Evolutionary conservation across 2,888 invertebrate species (phyloP).

Genomic region (Lamellibrachia columna): DNA sequence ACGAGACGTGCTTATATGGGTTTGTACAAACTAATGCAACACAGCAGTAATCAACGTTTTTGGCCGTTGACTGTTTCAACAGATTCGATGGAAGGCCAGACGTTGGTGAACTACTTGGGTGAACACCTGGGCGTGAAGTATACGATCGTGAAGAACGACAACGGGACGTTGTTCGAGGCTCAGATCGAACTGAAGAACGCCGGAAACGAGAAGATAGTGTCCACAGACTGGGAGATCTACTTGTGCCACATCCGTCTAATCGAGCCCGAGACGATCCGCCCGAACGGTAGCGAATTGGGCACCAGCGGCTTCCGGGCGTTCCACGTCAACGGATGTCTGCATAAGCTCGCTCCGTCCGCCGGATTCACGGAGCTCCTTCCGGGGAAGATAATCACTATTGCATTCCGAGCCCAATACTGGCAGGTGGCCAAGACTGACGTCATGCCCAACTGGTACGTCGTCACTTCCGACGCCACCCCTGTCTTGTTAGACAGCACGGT

Average conservation of each 20-base stretch:
- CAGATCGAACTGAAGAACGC: conserved; percentile 25
- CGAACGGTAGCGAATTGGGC: conserved; percentile 24
- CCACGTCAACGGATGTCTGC: conserved; percentile 36
- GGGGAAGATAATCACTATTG: conserved; percentile 17
- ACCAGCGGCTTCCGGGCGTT: conserved; percentile 19
- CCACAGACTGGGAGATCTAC: conserved; percentile 29
- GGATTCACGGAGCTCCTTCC: neutral
- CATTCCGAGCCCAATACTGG: conserved; percentile 29
- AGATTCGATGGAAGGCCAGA: neutral
- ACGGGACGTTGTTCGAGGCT: conserved; percentile 18
- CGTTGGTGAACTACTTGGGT: conserved; percentile 33
- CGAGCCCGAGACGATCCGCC: conserved; percentile 14
- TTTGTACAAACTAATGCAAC: no score
- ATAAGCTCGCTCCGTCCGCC: conserved; percentile 20
- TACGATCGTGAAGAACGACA: conserved; percentile 26
- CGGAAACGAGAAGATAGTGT: neutral
- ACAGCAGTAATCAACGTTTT: no score
- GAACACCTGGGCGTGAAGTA: conserved; percentile 24
- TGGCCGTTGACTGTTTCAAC: neutral
- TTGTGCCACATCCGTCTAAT: conserved; percentile 28
- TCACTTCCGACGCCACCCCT: no score
- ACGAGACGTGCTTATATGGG: no score
- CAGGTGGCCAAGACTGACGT: conserved; percentile 30
- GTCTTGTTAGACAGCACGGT: no score
- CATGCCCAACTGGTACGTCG: no score